Percentiles rank a stretch among this genome's conserved stretches.
These are phyloP conservation scores for Etheostoma spectabile DNA, from an alignment of 2,113 vertebrate species.

Conservation along the genomic window DNA sequence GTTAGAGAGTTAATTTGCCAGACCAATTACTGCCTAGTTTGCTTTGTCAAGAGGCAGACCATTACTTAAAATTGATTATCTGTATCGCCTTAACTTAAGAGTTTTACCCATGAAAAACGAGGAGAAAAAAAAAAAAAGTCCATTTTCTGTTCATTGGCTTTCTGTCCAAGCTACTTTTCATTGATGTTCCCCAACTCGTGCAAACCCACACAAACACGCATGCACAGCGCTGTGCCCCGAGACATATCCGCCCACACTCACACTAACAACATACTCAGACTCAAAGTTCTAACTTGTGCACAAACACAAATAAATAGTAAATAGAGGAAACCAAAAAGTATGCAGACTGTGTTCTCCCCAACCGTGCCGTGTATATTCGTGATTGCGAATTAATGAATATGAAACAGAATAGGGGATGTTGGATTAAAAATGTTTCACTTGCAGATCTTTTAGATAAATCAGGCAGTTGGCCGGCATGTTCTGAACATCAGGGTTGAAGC, in stretches of 20 bases:
- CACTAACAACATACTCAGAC: conserved; percentile 35
- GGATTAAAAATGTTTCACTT: neutral
- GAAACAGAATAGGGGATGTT: conserved; percentile 25
- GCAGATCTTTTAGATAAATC: conserved; percentile 5
- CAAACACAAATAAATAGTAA: conserved; percentile 41
- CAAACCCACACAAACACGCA: conserved; percentile 35
- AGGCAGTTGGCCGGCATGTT: neutral
- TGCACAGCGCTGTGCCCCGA: conserved; percentile 30
- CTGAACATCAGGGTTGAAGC: conserved; percentile 3
- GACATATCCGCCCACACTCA: conserved; percentile 50
- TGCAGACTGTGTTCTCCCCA: conserved; percentile 21
- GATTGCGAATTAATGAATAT: conserved; percentile 10
- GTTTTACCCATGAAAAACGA: conserved; percentile 38
- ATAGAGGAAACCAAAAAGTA: conserved; percentile 16
- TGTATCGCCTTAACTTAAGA: conserved; percentile 58
- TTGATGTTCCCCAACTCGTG: conserved; percentile 49
- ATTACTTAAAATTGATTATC: conserved; percentile 69
- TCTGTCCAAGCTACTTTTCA: conserved; percentile 62
- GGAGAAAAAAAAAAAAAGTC: conserved; percentile 33
- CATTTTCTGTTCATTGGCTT: conserved; percentile 65
- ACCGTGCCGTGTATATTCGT: conserved; percentile 15
- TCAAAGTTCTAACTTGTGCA: conserved; percentile 8
- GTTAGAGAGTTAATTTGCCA: conserved; percentile 25
- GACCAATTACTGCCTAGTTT: conserved; percentile 61
- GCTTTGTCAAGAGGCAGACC: conserved; percentile 54